Base-by-base conservation (phyloP, 35 echinoderm and acorn worm genomes). In the Strongylocentrotus purpuratus region DNA sequence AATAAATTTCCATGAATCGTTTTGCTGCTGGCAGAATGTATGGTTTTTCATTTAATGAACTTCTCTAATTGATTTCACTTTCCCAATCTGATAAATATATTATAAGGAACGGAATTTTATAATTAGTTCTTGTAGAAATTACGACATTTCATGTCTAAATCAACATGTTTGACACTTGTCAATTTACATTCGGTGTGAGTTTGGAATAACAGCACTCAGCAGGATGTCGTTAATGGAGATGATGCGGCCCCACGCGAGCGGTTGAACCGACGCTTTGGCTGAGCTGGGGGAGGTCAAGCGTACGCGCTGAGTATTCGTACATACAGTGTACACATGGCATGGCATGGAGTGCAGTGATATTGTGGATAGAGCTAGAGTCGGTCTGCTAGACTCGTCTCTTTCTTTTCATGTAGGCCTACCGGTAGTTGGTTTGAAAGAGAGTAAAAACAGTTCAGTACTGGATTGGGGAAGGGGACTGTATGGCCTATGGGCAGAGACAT, bases 211-310 rank as follows among this genome's bases (percentile, higher is more conserved):
- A n/a, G n/a, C 22, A 7, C 20, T 1, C 65, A 78, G 65, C 65
- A 78, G 65, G 65, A 78, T 78, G 28, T 0, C 22, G 18, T 8
- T 78, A 25, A 78, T 78, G 65, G 25, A 89, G 33, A 89, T 33
- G 87, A 89, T 17, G 87, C 33, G n/a, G 87, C 87, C 87, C 87
- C 87, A 89, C 87, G 87, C 87, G 87, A 89, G 32, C 87, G 20
- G 32, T 89, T 46, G 87, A 89, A 89, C 87, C 87, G 87, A 89
- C 65, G 65, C 65, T 22, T 78, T 6, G 87, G 87, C 70, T 85
- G 70, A 85, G 33, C 87, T 41, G 87, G 41, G 45, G 45, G 87
- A 78, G 65, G 65, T 78, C 65, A 78, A 78, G 25, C 65, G 65
- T 78, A 28, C 22, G 0, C 20, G 65, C 28, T 25, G 17, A 10